Conservation (phyloP, 2,888 invertebrate species). For the Cosmopolites sordidus region DNA sequence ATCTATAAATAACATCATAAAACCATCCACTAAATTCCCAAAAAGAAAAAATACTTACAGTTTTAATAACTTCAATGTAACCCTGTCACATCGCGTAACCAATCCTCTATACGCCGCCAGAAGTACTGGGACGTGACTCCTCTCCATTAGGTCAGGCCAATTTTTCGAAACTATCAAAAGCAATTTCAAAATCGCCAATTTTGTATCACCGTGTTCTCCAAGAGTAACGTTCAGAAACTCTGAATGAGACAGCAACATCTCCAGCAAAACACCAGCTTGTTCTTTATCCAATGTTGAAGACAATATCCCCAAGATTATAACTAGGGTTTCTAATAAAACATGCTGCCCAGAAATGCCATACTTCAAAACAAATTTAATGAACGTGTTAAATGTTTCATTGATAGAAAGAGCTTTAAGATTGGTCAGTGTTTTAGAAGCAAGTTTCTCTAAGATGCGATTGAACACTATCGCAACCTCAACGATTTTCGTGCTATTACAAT, state of each 20-base stretch:
- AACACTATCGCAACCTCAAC: constrained; percentile 31
- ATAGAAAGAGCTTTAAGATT: constrained; percentile 35
- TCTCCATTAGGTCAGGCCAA: constrained; percentile 61
- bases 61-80: constrained; percentile 66
- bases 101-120: constrained; percentile 77
- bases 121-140: constrained; percentile 69
- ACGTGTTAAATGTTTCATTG: constrained; percentile 56
- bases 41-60: constrained; percentile 50
- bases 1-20: too few species aligned
- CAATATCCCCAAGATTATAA: constrained; percentile 54
- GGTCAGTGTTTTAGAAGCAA: constrained; percentile 17
- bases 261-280: constrained; percentile 57
- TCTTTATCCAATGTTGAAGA: constrained; percentile 50
- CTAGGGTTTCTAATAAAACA: constrained; percentile 49
- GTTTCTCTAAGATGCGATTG: constrained; percentile 27
- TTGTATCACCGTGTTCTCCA: constrained; percentile 49
- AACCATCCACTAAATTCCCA: too few species aligned
- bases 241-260: constrained; percentile 74
- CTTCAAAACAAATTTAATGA: constrained; percentile 63
- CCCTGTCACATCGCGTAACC: constrained; percentile 64
- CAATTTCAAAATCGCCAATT: constrained; percentile 57
- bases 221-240: constrained; percentile 69
- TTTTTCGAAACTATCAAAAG: constrained; percentile 60
- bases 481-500: constrained; percentile 31
- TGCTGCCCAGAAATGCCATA: constrained; percentile 51